Conservation (phyloP, 35 echinoderm and acorn worm species). For the Lytechinus pictus region DNA sequence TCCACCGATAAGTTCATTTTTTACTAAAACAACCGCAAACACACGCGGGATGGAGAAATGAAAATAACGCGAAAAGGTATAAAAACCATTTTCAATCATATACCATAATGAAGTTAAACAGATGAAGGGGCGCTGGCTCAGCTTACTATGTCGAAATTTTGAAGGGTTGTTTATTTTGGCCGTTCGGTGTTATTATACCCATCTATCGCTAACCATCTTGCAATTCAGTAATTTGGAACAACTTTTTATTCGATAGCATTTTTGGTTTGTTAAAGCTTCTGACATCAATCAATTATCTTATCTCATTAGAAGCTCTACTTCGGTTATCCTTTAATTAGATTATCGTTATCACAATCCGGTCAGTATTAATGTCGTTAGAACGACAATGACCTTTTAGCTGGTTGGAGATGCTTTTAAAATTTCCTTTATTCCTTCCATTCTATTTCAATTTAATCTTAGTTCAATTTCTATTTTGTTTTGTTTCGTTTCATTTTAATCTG, state of each 20-base stretch:
- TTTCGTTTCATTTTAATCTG: too few species aligned
- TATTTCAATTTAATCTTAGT: too few species aligned
- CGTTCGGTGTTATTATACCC: neutral
- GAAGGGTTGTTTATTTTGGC: neutral
- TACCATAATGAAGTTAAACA: constrained; percentile 14
- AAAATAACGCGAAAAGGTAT: neutral
- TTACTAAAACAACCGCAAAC: constrained; percentile 19
- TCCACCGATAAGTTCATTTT: neutral
- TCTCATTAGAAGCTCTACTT: neutral
- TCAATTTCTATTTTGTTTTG: too few species aligned
- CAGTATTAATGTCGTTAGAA: neutral
- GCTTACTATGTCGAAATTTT: neutral
- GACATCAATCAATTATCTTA: neutral
- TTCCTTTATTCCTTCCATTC: too few species aligned
- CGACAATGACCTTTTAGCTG: neutral
- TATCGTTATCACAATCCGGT: neutral
- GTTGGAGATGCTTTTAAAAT: neutral
- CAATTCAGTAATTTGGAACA: constrained; percentile 2
- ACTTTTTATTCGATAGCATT: neutral
- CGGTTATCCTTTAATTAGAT: neutral
- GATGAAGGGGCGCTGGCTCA: neutral
- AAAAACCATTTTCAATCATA: neutral
- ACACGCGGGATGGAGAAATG: neutral
- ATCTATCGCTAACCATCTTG: neutral
- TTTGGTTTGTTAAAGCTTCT: neutral